Evolutionary conservation across 2,888 invertebrate species (phyloP).

Genomic region (Acanthoscelides obtectus): DNA sequence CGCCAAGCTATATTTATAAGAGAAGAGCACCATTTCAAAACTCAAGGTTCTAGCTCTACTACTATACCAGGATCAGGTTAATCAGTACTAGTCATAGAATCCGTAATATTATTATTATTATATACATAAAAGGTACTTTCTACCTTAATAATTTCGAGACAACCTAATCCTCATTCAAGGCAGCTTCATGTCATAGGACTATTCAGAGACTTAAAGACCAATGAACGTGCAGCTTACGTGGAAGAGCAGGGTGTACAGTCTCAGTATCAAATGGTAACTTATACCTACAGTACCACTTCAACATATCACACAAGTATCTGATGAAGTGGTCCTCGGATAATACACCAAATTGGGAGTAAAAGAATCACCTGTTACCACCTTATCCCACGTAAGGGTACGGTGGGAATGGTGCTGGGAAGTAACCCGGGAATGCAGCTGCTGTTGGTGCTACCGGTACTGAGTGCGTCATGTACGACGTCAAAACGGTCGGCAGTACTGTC

Average conservation of each 20-base stretch:
- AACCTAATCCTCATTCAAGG: too few relatives aligned
- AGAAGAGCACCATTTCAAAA: too few relatives aligned
- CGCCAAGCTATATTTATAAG: too few relatives aligned
- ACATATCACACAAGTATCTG: background rate
- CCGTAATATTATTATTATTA: too few relatives aligned
- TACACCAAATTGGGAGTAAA: background rate
- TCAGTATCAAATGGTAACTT: background rate
- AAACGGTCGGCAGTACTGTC: slow-evolving; percentile 72
- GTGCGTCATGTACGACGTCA: slow-evolving; percentile 80
- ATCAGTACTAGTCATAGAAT: too few relatives aligned
- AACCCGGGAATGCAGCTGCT: slow-evolving; percentile 67
- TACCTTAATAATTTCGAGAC: too few relatives aligned
- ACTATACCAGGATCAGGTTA: too few relatives aligned
- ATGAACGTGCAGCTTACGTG: too few relatives aligned
- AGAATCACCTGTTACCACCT: slow-evolving; percentile 21
- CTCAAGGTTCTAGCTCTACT: too few relatives aligned
- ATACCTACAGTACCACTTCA: background rate
- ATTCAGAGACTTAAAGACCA: too few relatives aligned
- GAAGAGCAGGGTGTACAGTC: background rate
- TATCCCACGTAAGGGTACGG: slow-evolving; percentile 72
- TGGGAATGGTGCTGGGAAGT: slow-evolving; percentile 70
- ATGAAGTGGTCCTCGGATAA: background rate
- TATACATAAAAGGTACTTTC: too few relatives aligned
- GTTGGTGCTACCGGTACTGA: slow-evolving; percentile 69
- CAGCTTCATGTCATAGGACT: too few relatives aligned